These are phyloP conservation scores for Rhea pennata DNA, from an alignment of 2,113 vertebrate species.

Conservation along the genomic window DNA sequence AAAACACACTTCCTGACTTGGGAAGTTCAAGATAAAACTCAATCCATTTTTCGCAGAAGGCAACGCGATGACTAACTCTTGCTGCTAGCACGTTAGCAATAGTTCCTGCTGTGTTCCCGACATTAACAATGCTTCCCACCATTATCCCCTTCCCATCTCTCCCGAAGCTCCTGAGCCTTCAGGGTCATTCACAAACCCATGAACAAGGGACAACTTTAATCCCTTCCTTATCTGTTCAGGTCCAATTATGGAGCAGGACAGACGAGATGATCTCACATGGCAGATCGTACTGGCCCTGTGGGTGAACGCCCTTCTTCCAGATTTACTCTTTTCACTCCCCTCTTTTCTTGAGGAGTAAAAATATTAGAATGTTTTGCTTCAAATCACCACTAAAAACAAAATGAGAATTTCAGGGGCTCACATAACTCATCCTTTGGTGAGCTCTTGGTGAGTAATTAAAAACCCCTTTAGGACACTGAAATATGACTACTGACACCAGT, in stretches of 20 bases:
- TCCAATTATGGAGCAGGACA: neutral
- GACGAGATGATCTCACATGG: neutral
- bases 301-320: neutral
- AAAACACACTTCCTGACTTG: neutral
- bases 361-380: neutral
- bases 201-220: neutral
- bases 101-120: neutral
- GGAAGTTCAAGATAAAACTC: neutral
- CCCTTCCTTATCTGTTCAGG: neutral
- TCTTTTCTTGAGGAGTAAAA: neutral
- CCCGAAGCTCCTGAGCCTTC: neutral
- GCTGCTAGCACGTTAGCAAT: fast-evolving
- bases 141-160: neutral
- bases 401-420: neutral
- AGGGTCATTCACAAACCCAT: neutral
- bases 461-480: neutral
- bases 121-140: neutral
- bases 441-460: neutral
- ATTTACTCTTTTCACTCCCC: neutral
- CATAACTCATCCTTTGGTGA: neutral
- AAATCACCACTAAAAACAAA: neutral
- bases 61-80: neutral
- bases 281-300: neutral
- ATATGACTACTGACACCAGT: neutral
- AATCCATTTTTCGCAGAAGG: neutral